Conservation (phyloP, 2,113 vertebrate genomes). For the Pantherophis guttatus region DNA sequence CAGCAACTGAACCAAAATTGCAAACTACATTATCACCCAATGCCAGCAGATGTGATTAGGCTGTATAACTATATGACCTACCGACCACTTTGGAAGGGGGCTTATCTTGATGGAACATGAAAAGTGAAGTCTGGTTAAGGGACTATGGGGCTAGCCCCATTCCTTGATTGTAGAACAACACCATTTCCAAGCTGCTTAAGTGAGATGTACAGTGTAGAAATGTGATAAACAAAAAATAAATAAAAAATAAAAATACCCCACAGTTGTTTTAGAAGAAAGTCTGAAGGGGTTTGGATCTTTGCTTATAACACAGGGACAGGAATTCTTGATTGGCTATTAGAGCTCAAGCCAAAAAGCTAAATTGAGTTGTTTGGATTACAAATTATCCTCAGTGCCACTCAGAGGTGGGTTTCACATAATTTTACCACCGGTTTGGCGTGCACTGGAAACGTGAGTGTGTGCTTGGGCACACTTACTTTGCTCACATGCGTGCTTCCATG, state of each 20-base stretch:
- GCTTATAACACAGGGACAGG: background rate
- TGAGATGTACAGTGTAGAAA: background rate
- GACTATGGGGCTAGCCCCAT: background rate
- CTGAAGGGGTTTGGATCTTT: background rate
- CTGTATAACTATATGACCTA: background rate
- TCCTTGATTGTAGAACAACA: background rate
- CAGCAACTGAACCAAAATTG: background rate
- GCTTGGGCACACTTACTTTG: no score
- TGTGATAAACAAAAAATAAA: background rate
- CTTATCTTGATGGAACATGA: slow-evolving; percentile 6
- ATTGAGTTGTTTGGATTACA: background rate
- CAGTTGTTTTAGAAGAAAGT: background rate
- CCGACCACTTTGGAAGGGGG: background rate
- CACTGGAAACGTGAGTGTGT: no score
- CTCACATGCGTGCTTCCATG: no score
- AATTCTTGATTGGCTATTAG: background rate
- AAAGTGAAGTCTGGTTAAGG: background rate
- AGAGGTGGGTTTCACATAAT: no score
- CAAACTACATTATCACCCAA: slow-evolving; percentile 20
- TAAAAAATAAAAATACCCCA: background rate
- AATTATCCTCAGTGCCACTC: background rate
- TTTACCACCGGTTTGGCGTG: no score
- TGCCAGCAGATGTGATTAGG: slow-evolving; percentile 25
- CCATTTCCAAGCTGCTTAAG: background rate
- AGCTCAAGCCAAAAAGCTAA: background rate